Base-by-base conservation (phyloP, 2,888 invertebrate species). In the Callinectes sapidus region DNA sequence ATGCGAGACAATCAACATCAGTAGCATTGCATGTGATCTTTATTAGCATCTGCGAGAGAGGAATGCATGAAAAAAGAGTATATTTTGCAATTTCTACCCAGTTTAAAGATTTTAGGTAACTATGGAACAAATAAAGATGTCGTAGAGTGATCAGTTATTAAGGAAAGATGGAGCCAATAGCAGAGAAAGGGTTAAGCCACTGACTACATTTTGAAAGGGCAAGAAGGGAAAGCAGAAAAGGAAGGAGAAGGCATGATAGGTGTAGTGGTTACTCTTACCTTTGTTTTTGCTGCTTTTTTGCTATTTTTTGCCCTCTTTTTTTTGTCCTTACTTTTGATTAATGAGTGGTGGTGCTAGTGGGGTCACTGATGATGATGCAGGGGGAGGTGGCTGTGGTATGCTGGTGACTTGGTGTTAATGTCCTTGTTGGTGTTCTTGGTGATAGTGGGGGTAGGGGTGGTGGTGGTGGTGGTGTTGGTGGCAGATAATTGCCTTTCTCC, bases 401-500 rank as follows among this genome's bases (percentile, higher is more conserved):
- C 71, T 71, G 81, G 23, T 32, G 81, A 35, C 23, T 35, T 81
- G 81, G 18, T n/a, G 28, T 81, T 35, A 81, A 35, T 81, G 81
- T 81, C 32, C 23, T 32, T 81, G 81, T 81, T 81, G 81, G 32
- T 35, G 35, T 35, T 28, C 71, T 35, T 71, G 28, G 71, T 71
- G n/a, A 23, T 71, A 23, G 71, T 71, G 71, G 71, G 16, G 28
- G 10, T 28, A n/a, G 66, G 6, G 28, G 71, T n/a, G 71, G 71
- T 71, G 71, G 81, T 81, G 81, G 81, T 35, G 81, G 81, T 81
- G 81, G 35, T 81, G 81, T 18, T 35, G 81, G 81, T 81, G 81
- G 81, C 35, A 35, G 81, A 81, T 81, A 81, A 81, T 81, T 81
- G 81, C 81, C 81, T 81, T 81, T n/a, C 81, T 35, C 81, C 35